Conservation (phyloP, 2,113 vertebrate species). For the Tiliqua scincoides region DNA sequence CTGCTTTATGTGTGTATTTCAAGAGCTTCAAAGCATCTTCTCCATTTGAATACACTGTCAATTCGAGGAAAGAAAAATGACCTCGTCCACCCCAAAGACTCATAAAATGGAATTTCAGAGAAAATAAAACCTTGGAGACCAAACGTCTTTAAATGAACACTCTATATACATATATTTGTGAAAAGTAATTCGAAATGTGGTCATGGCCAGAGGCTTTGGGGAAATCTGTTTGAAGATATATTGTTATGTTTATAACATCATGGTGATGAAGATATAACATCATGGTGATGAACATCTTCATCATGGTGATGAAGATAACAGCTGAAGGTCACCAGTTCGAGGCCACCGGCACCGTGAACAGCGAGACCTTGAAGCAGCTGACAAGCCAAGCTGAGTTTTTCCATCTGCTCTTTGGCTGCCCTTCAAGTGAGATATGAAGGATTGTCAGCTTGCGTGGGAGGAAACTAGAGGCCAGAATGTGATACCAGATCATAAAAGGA, state of each 20-base stretch:
- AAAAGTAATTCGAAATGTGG: constrained; percentile 54
- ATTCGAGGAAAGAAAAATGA: neutral
- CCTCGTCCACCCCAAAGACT: constrained; percentile 14
- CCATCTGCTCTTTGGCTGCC: too few species aligned
- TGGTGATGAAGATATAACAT: too few species aligned
- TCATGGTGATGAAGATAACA: too few species aligned
- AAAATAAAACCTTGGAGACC: constrained; percentile 38
- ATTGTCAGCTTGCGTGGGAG: too few species aligned
- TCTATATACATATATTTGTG: constrained; percentile 55
- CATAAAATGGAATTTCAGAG: constrained; percentile 29
- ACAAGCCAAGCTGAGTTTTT: too few species aligned
- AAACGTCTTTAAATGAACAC: constrained; percentile 15
- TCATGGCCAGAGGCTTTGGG: constrained; percentile 1
- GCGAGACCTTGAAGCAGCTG: too few species aligned
- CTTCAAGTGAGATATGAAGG: too few species aligned
- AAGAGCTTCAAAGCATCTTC: neutral
- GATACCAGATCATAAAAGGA: too few species aligned
- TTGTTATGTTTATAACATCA: constrained; percentile 40
- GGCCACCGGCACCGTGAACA: too few species aligned
- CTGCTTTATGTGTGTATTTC: neutral
- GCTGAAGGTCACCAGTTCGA: too few species aligned
- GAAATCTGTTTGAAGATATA: constrained; percentile 49
- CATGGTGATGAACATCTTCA: too few species aligned
- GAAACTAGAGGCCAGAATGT: too few species aligned
- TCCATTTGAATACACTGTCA: neutral